Evolutionary conservation across 2,888 invertebrate genomes (phyloP), one percentile per base, ranked within the genome.

Genomic region (Notocelia uddmanniana): DNA sequence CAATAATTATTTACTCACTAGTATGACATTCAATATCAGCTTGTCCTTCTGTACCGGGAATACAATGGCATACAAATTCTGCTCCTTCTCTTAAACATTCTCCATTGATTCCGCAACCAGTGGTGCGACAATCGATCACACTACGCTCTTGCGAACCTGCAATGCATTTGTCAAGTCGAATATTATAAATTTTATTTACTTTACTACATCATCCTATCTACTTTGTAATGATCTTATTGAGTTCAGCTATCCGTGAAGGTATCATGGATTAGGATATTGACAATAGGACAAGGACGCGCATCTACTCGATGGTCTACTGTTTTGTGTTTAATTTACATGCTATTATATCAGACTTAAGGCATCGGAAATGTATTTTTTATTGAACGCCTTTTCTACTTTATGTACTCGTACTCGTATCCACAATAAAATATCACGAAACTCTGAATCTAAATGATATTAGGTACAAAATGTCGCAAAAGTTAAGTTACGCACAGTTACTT

Each of bases 21-120:
- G 93, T 92, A 76, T 94, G 94, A 92, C 97, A 97, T 84, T 96
- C 96, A 80, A 95, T 91, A 81, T 96, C 95, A 48, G 97, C 96
- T 79, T 95, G 94, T 78, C 97, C 97, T 85, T 95, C 95, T 67
- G 96, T 96, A 77, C 97, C 97, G 68, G 96, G 96, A 77, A 96
- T 95, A 89, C 97, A 97, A 83, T 96, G 95, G 91, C 97, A 97
- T 48, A 97, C 96, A 93, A 97, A 98, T 83, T 96, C 96, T 74
- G 96, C 96, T 76, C 97, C 96, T 89, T 97, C 97, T 78, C 97
- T 95, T 77, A 98, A 96, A 91, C 98, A 98, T 88, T 97, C 96
- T n/a, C 97, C 97, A 76, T 97, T 97, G 81, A 96, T 95, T 77
- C 97, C 96, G 91, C 98, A 98, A 76, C 98, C 98, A 74, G 95